Evolutionary conservation across 2,797 vertebrate genomes (phyloP).

Genomic region (Arnoldichthys spilopterus): DNA sequence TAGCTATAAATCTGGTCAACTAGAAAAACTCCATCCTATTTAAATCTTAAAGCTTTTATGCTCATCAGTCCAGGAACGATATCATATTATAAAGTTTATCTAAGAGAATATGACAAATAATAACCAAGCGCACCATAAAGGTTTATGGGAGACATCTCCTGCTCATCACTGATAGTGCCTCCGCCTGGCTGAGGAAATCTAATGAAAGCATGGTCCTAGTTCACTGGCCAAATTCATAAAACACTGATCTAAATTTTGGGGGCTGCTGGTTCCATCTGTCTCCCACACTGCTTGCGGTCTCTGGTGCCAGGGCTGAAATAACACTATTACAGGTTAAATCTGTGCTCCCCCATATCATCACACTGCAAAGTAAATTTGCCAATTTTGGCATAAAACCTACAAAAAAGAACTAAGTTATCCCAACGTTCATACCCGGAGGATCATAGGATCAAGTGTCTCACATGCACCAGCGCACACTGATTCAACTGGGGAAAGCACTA

Average conservation of each 20-base stretch:
- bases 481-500: neutral
- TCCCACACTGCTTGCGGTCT: constrained; percentile 34
- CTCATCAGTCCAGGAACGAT: constrained; percentile 29
- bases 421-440: neutral
- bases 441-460: neutral
- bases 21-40: neutral
- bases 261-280: constrained; percentile 35
- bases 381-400: neutral
- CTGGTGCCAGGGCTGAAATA: constrained; percentile 25
- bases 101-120: constrained; percentile 47
- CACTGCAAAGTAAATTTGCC: neutral
- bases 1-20: neutral
- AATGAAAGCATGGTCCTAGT: constrained; percentile 42
- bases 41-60: neutral
- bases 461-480: neutral
- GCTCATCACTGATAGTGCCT: constrained; percentile 31
- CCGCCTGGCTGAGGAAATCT: constrained; percentile 46
- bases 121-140: constrained; percentile 28
- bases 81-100: constrained; percentile 45
- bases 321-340: constrained; percentile 40
- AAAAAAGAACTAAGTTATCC: neutral
- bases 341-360: neutral
- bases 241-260: constrained; percentile 42
- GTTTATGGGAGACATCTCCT: constrained; percentile 24
- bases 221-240: constrained; percentile 53